Base-by-base conservation (phyloP, 92 coral and sea anemone species). In the Porites evermanni region DNA sequence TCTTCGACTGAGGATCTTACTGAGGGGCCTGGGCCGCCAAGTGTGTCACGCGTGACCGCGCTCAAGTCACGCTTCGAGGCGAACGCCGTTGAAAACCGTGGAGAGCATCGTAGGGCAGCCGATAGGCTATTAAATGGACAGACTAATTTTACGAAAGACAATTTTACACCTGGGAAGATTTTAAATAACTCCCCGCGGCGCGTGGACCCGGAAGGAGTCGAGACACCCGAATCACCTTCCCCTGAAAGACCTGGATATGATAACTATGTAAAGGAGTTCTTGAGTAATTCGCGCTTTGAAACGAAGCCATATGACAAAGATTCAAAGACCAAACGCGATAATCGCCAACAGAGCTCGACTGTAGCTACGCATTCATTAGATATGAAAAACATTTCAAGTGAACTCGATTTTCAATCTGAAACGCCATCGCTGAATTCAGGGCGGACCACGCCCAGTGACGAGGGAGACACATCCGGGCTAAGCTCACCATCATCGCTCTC, bases 401-500 rank as follows among this genome's bases (percentile, higher is more conserved):
- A 54, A 52, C 53, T 23, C 8, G 75, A 79, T 7, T 19, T 50
- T 11, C 51, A 64, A 79, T 47, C 67, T 56, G 85, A 80, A 24
- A 58, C 12, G 18, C 58, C 78, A 9, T 56, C 68, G 6, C 56
- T 17, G 53, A 47, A 74, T 47, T 70, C 78, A 14, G 78, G 75
- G 58, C 50, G 58, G 12, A 70, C 44, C 21, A 73, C 72, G 44
- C 87, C 87, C 7, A 72, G 87, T 5, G 87, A 83, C 20, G 70
- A n/a, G 18, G 70, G 80, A 0, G 72, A 74, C 17, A 26, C 29
- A 8, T 94, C 98, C 8, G 94, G 94, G 0, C 88, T 81, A 1
- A 90, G 95, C 54, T 94, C 98, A 12, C 98, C 98, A 1, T 94
- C 95, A 5, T 94, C 98, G 0, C 24, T 90, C 13, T 92, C 98